These are phyloP conservation scores for Columbina picui DNA, from an alignment of 2,113 vertebrate genomes.

Conservation along the genomic window DNA sequence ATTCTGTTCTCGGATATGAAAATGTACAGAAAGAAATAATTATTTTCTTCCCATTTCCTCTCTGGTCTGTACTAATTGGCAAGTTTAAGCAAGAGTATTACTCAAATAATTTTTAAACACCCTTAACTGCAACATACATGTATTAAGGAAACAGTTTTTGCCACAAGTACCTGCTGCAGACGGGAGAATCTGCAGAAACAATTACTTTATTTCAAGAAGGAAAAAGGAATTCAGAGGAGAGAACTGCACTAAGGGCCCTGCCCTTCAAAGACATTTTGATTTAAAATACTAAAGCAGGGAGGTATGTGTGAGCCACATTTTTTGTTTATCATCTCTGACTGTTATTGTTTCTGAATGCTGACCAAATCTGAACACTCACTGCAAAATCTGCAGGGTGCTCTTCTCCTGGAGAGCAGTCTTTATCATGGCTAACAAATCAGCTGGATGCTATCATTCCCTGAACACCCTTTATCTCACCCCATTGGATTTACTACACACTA, in stretches of 20 bases:
- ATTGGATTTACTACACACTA: neutral
- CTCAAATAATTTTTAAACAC: neutral
- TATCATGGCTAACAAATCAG: neutral
- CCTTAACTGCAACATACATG: neutral
- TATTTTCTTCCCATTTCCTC: neutral
- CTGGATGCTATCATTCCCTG: neutral
- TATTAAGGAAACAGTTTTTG: neutral
- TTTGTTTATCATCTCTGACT: neutral
- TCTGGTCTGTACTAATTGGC: neutral
- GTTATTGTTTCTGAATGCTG: neutral
- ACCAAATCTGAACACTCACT: neutral
- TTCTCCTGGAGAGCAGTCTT: neutral
- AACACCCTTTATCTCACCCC: neutral
- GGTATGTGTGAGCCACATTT: neutral
- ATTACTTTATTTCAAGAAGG: neutral
- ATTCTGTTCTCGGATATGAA: neutral
- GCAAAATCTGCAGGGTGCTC: neutral
- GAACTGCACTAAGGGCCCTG: neutral
- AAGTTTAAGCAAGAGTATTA: neutral
- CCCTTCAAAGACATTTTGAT: neutral
- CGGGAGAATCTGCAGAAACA: neutral
- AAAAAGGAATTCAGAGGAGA: neutral
- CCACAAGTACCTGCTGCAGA: neutral
- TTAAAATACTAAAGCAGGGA: neutral
- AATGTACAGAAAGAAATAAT: neutral